phyloP scores from a whole-genome alignment of 1,140 invertebrate genomes.

The Tetragnatha versicolor region DNA sequence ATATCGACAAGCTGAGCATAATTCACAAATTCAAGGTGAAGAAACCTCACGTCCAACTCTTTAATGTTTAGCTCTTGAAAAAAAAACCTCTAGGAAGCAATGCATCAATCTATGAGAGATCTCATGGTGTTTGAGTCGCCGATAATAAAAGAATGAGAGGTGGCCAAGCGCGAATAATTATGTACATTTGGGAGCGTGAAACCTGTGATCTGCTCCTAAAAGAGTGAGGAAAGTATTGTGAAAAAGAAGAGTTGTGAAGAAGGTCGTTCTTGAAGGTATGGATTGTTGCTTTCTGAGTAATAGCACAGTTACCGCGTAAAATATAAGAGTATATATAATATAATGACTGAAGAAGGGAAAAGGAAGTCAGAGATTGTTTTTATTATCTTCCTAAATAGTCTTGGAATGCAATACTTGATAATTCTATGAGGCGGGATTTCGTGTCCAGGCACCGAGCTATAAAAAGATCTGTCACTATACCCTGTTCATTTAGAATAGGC shows the following conservation, averaged over 20 bases:
- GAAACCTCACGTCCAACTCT: slow-evolving; percentile 2
- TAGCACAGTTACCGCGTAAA: neutral
- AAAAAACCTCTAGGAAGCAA: no score
- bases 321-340: neutral
- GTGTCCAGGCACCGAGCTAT: no score
- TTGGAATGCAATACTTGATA: no score
- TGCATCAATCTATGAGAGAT: no score
- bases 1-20: no score
- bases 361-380: no score
- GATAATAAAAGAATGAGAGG: no score
- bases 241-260: slow-evolving; percentile 12
- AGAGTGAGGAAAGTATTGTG: neutral
- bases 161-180: slow-evolving; percentile 37
- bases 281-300: slow-evolving; percentile 11
- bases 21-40: slow-evolving; percentile 8
- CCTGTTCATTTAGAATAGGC: no score
- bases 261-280: neutral
- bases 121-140: no score
- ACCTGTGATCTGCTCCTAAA: slow-evolving; percentile 41
- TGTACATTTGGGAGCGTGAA: slow-evolving; percentile 27
- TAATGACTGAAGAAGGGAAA: neutral
- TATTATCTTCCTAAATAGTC: neutral
- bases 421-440: no score
- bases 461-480: no score
- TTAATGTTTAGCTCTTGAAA: no score